Evolutionary conservation across 2,797 vertebrate species (phyloP).

Genomic region (Loriculus beryllinus): DNA sequence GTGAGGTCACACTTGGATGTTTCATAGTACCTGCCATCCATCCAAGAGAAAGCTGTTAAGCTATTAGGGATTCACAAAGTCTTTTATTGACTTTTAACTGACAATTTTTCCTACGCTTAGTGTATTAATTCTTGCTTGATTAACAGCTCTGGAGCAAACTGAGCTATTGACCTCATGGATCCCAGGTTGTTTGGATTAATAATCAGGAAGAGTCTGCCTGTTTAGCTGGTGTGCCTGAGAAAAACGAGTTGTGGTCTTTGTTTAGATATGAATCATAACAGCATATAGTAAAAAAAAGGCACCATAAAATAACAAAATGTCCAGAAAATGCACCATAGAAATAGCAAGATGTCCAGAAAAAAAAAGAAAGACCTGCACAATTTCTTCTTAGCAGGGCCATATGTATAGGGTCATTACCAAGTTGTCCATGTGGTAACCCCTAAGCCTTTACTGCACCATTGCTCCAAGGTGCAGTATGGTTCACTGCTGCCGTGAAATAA

Average conservation of each 20-base stretch:
- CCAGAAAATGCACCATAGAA: neutral
- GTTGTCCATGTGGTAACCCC: neutral
- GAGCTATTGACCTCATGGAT: neutral
- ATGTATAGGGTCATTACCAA: neutral
- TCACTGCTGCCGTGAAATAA: neutral
- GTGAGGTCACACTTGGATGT: neutral
- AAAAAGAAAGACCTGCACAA: neutral
- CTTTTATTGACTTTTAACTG: constrained; percentile 15
- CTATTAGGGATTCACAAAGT: neutral
- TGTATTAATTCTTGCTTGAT: constrained; percentile 32
- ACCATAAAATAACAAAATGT: neutral
- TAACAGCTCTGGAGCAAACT: constrained; percentile 17
- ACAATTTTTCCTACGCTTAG: neutral
- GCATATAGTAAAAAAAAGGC: neutral
- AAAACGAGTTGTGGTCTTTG: neutral
- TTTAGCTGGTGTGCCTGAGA: constrained; percentile 1
- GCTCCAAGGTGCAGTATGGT: neutral
- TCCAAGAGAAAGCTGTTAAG: neutral
- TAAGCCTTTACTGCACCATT: neutral
- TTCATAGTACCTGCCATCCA: neutral
- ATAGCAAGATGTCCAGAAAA: neutral
- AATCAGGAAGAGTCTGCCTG: neutral
- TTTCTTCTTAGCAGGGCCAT: neutral
- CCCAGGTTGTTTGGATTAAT: constrained; percentile 3
- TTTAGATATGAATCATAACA: neutral